Evolutionary conservation across 2,797 vertebrate species (phyloP).

Genomic region (Channallabes apus): DNA sequence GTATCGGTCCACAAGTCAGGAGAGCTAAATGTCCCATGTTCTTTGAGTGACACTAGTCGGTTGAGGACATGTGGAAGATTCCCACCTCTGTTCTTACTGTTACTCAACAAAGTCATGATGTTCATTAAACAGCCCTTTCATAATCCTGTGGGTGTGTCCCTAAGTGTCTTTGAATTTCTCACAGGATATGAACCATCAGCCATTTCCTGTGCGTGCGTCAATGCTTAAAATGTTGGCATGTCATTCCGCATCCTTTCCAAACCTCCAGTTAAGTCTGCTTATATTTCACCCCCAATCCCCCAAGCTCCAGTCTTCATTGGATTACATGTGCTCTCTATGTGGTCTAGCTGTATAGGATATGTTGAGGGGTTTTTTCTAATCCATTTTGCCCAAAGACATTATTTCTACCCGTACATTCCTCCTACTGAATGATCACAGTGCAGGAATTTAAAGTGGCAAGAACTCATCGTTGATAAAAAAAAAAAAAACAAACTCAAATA

Average conservation of each 20-base stretch:
- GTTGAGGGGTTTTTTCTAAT: conserved; percentile 65
- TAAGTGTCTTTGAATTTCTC: conserved; percentile 38
- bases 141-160: conserved; percentile 31
- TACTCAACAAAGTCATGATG: neutral
- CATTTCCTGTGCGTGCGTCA: conserved; percentile 57
- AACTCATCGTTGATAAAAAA: conserved; percentile 23
- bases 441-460: conserved; percentile 51
- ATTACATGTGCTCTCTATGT: conserved; percentile 64
- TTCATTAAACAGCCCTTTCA: conserved; percentile 11
- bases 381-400: conserved; percentile 65
- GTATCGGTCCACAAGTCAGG: neutral
- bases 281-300: conserved; percentile 69
- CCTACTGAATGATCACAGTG: conserved; percentile 53
- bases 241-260: conserved; percentile 45
- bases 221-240: conserved; percentile 19
- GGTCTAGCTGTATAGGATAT: conserved; percentile 65
- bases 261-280: conserved; percentile 68
- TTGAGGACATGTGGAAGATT: neutral
- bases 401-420: conserved; percentile 60
- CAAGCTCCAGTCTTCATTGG: conserved; percentile 72
- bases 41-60: too few species aligned
- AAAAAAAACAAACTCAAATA: conserved; percentile 15
- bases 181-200: conserved; percentile 69
- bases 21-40: neutral
- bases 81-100: neutral